Conservation (phyloP, 1,140 invertebrate species). For the Homalodisca vitripennis region DNA sequence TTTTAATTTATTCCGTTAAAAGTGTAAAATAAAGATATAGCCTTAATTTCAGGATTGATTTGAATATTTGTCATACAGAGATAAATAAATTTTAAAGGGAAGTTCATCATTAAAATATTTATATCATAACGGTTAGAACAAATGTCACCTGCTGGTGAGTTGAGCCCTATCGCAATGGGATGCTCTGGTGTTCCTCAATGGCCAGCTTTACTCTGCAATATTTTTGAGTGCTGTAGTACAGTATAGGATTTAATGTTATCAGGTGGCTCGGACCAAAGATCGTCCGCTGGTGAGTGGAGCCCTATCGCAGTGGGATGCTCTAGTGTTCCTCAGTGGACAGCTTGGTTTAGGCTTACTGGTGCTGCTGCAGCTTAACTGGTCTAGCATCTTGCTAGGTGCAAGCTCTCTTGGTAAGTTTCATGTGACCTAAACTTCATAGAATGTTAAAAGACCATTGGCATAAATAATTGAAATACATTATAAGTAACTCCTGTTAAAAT, state of each 20-base stretch:
- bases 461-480: too few relatives aligned
- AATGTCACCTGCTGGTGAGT: conserved; percentile 85
- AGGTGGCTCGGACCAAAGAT: conserved; percentile 82
- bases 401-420: conserved; percentile 68
- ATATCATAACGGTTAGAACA: too few relatives aligned
- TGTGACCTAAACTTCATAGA: too few relatives aligned
- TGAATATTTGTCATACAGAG: too few relatives aligned
- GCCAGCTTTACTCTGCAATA: conserved; percentile 61
- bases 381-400: conserved; percentile 80
- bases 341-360: conserved; percentile 77
- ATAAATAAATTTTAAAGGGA: too few relatives aligned
- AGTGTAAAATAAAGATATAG: too few relatives aligned
- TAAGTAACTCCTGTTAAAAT: too few relatives aligned
- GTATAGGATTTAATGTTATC: too few relatives aligned
- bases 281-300: conserved; percentile 83
- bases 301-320: conserved; percentile 69
- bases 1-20: too few relatives aligned
- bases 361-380: conserved; percentile 89
- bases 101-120: too few relatives aligned
- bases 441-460: too few relatives aligned
- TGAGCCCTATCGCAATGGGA: conserved; percentile 70
- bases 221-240: conserved; percentile 16
- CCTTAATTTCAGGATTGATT: too few relatives aligned
- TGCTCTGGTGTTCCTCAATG: conserved; percentile 77
- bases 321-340: conserved; percentile 79